Evolutionary conservation across 1,140 invertebrate genomes (phyloP), one percentile per base, ranked within the genome.

Genomic region (Hyphantria cunea): DNA sequence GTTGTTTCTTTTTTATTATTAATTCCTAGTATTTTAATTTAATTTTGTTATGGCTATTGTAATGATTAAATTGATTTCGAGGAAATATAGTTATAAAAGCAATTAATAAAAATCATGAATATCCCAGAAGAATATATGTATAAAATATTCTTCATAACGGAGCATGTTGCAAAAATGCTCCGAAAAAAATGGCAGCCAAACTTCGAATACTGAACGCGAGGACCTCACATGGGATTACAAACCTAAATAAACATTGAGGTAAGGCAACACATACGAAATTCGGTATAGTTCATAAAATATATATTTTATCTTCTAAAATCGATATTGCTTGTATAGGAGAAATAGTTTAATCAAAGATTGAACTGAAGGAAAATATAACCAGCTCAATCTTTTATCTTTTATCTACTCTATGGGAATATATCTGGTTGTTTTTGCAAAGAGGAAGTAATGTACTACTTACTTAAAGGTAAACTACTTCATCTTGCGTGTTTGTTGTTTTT

Each of bases 241-340:
- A 58, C 55, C 55, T 58, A 49, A 49, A 58, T 58, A 58, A 58
- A 58, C 45, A 58, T 13, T 31, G 33, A 45, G 11, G 33, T 31
- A 44, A n/a, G 41, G 41, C 41, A n/a, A 44, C 41, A 13, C 41
- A n/a, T 25, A 25, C 17, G 2, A 25, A 25, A 25, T 25, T 25
- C 5, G 1, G 17, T 25, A 25, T 25, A 25, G 2, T 44, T n/a
- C 44, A 45, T 34, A 56, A 48, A 48, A n/a, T 56, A 47, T 31
- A 33, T 11, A 14, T 56, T 47, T 47, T 47, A n/a, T 48, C 13
- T 47, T 47, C 7, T 2, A n/a, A 44, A 6, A 44, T 44, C n/a
- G 41, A 44, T 44, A 44, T 44, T 44, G 41, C 41, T 12, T 44
- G 41, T 44, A 44, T 25, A n/a, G 41, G n/a, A 44, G 41, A 12